phyloP scores from a whole-genome alignment of 2,113 vertebrate genomes.

The Anguilla rostrata region DNA sequence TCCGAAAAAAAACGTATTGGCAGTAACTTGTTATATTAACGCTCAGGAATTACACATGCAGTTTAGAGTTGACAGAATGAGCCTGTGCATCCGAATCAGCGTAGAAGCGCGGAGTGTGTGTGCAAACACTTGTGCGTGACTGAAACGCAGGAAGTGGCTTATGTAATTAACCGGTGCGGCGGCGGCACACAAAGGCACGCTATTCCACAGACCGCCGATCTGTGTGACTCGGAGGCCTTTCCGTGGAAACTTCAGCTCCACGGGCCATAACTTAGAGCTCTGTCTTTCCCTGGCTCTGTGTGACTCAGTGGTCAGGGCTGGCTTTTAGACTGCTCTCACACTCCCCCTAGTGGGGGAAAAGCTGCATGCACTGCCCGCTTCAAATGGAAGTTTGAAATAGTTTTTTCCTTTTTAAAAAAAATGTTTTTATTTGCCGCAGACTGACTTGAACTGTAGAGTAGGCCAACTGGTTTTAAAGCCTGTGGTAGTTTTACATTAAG shows the following conservation, averaged over 20 bases:
- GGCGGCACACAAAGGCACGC: constrained; percentile 37
- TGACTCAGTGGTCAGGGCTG: not conserved
- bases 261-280: constrained; percentile 38
- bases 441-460: constrained; percentile 18
- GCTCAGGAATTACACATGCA: not conserved
- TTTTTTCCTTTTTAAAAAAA: no score
- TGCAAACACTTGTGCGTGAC: constrained; percentile 39
- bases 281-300: constrained; percentile 12
- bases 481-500: no score
- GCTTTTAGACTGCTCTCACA: constrained; percentile 5
- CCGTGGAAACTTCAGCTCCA: constrained; percentile 33
- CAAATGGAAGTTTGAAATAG: not conserved
- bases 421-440: not conserved
- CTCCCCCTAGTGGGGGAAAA: constrained; percentile 33
- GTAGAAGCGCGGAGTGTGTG: not conserved
- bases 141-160: constrained; percentile 41
- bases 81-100: not conserved
- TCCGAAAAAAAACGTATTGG: not conserved
- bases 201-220: constrained; percentile 20
- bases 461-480: not conserved
- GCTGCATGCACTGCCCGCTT: not conserved
- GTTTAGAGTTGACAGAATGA: constrained; percentile 20
- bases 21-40: not conserved
- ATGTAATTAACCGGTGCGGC: constrained; percentile 38
- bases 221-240: constrained; percentile 10